Conservation (phyloP, 1,140 invertebrate species). For the Agrilus planipennis region DNA sequence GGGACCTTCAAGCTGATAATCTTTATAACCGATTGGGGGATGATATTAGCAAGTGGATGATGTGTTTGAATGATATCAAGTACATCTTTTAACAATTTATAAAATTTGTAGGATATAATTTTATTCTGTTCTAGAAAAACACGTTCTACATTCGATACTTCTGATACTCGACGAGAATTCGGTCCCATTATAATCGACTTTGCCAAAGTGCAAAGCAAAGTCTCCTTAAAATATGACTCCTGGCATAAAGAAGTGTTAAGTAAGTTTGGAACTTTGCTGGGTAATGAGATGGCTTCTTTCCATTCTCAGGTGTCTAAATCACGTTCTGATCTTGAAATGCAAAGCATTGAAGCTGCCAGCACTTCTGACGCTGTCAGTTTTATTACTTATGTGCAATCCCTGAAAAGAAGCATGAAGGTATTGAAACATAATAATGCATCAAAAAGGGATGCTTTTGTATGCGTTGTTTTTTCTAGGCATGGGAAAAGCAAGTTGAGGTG, state of each 20-base stretch:
- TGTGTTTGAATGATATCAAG: slow-evolving; percentile 95
- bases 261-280: slow-evolving; percentile 89
- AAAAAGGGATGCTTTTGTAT: slow-evolving; percentile 14
- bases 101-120: neutral
- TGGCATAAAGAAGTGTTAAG: slow-evolving; percentile 98
- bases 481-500: slow-evolving; percentile 70
- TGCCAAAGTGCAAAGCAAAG: slow-evolving; percentile 97
- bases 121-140: slow-evolving; percentile 54
- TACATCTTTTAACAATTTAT: slow-evolving; percentile 32
- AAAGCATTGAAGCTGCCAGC: slow-evolving; percentile 94
- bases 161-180: slow-evolving; percentile 90
- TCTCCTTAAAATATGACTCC: slow-evolving; percentile 97
- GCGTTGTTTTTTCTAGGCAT: slow-evolving; percentile 35
- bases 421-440: slow-evolving; percentile 2
- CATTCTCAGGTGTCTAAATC: slow-evolving; percentile 90
- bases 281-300: slow-evolving; percentile 91
- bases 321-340: slow-evolving; percentile 88
- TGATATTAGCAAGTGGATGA: slow-evolving; percentile 93
- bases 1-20: slow-evolving; percentile 96
- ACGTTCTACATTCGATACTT: slow-evolving; percentile 95
- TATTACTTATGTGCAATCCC: slow-evolving; percentile 95
- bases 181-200: slow-evolving; percentile 98
- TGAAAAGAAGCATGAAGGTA: slow-evolving; percentile 88
- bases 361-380: slow-evolving; percentile 97
- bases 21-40: slow-evolving; percentile 87